Evolutionary conservation across 2,797 vertebrate species (phyloP).

Genomic region (Spinibarbus caldwelli): DNA sequence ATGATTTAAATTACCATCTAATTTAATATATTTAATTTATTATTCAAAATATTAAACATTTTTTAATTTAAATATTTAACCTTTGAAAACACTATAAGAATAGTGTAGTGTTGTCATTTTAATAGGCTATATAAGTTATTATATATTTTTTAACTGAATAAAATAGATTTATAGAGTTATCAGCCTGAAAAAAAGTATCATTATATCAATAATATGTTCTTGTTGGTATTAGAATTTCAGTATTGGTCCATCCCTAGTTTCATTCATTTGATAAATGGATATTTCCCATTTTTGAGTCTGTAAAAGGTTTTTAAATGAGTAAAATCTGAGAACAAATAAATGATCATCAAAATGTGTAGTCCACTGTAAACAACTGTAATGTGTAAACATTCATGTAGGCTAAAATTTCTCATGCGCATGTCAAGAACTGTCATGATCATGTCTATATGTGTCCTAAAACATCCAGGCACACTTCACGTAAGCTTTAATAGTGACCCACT

Average conservation of each 20-base stretch:
- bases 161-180: not conserved
- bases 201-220: not conserved
- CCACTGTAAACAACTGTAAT: not conserved
- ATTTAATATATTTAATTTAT: not conserved
- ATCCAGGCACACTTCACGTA: constrained; percentile 9
- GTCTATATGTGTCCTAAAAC: not conserved
- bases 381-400: not conserved
- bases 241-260: not conserved
- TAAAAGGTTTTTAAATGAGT: not conserved
- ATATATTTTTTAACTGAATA: not conserved
- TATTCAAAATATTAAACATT: not conserved
- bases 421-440: not conserved
- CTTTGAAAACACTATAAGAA: not conserved
- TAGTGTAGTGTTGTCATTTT: not conserved
- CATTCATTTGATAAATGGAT: not conserved
- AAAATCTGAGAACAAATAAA: not conserved
- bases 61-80: not conserved
- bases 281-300: not conserved
- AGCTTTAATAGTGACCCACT: constrained; percentile 17
- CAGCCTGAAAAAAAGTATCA: not conserved
- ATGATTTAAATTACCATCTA: not conserved
- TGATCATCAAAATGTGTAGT: not conserved
- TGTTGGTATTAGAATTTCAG: not conserved
- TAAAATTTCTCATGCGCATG: not conserved
- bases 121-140: not conserved